Evolutionary conservation across 2,888 invertebrate species (phyloP).

Genomic region (Lacanobia wlatinum): DNA sequence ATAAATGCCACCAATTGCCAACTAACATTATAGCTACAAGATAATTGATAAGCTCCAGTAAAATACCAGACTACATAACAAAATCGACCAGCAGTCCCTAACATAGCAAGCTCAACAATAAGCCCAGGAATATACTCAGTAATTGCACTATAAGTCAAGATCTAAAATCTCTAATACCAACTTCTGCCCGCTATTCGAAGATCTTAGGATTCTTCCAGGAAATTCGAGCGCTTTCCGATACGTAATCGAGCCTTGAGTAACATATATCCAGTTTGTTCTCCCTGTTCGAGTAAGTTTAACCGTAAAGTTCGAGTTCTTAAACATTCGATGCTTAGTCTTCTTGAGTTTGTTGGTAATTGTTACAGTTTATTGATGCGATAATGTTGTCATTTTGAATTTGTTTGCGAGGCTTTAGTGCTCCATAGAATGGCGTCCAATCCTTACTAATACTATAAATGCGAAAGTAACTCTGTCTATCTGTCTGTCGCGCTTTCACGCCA

Average conservation of each 20-base stretch:
- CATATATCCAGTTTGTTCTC: slow-evolving; percentile 33
- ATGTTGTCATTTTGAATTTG: background rate
- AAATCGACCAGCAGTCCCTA: background rate
- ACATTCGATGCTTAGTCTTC: background rate
- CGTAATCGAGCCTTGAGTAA: slow-evolving; percentile 41
- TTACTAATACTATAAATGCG: too few species aligned
- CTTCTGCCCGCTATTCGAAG: slow-evolving; percentile 25
- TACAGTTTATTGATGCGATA: background rate
- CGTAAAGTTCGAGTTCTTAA: slow-evolving; percentile 19
- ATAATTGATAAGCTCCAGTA: too few species aligned
- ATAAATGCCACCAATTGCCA: too few species aligned
- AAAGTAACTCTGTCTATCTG: too few species aligned
- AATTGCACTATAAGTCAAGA: slow-evolving; percentile 36
- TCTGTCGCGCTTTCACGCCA: too few species aligned
- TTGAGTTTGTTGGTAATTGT: slow-evolving; percentile 1
- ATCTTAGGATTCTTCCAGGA: slow-evolving; percentile 21
- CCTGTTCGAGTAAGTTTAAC: slow-evolving; percentile 15
- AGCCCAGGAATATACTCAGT: slow-evolving; percentile 21
- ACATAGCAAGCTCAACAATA: slow-evolving; percentile 7
- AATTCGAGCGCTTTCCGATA: slow-evolving; percentile 39
- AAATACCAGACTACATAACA: too few species aligned
- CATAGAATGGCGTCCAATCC: too few species aligned
- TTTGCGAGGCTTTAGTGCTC: too few species aligned
- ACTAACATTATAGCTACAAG: too few species aligned
- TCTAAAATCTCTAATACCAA: slow-evolving; percentile 35